Conservation (phyloP, 2,888 invertebrate genomes). For the Drosophila mayaguana region DNA sequence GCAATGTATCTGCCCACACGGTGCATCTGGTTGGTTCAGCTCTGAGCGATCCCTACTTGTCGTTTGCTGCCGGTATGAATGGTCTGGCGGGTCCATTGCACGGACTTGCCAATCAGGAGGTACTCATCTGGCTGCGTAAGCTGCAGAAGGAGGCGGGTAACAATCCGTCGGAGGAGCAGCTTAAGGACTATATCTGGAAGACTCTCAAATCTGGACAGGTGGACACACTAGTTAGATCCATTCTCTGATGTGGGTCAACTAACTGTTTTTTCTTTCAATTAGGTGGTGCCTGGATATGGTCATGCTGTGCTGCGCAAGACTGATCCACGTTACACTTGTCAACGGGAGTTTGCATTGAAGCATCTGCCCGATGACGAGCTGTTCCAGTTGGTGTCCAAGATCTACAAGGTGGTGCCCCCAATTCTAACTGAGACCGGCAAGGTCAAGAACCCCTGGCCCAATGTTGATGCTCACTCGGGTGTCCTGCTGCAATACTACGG, state of each 20-base stretch:
- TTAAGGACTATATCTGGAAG: constrained; percentile 99
- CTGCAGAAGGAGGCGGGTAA: constrained; percentile 94
- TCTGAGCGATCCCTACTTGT: constrained; percentile 93
- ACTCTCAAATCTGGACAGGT: constrained; percentile 93
- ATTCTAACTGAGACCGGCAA: constrained; percentile 93
- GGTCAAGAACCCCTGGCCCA: constrained; percentile 97
- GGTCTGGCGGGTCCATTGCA: constrained; percentile 95
- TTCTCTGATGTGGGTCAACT: neutral
- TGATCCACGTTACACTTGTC: constrained; percentile 92
- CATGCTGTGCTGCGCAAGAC: constrained; percentile 96
- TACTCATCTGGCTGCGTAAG: constrained; percentile 97
- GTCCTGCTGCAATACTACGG: constrained; percentile 93
- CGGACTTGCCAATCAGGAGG: constrained; percentile 96
- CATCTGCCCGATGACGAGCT: constrained; percentile 93
- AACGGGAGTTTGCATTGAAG: constrained; percentile 94
- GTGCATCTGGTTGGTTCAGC: constrained; percentile 95
- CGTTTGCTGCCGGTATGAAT: constrained; percentile 94
- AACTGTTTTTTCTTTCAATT: neutral
- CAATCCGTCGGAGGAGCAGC: constrained; percentile 93
- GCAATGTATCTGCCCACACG: constrained; percentile 96
- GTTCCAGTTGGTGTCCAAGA: constrained; percentile 91
- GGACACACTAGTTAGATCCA: neutral
- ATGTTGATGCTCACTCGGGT: constrained; percentile 96
- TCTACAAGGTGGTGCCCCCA: constrained; percentile 94
- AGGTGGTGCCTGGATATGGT: constrained; percentile 94